phyloP scores from a whole-genome alignment of 2,797 vertebrate species.

The Margarornis squamiger region DNA sequence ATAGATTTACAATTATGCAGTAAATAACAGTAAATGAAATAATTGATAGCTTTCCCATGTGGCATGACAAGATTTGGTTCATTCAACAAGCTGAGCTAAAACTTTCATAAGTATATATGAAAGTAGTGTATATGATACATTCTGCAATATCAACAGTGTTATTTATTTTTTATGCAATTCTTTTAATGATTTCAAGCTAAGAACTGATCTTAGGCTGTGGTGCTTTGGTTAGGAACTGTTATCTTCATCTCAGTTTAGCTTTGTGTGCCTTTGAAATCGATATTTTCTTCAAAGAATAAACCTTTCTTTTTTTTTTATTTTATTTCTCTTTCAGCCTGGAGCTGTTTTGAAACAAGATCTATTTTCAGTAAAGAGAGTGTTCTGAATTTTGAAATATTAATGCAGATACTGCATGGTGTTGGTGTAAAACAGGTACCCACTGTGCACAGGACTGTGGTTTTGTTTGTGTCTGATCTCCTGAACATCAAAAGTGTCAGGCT shows the following conservation, averaged over 20 bases:
- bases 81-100: not conserved
- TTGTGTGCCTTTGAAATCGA: not conserved
- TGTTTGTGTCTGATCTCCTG: not conserved
- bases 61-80: not conserved
- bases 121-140: not conserved
- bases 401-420: not conserved
- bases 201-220: not conserved
- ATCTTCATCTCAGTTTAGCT: not conserved
- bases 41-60: not conserved
- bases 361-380: not conserved
- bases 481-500: not conserved
- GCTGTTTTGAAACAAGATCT: not conserved
- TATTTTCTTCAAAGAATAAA: not conserved
- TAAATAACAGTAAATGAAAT: not conserved
- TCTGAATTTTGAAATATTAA: not conserved
- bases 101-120: not conserved
- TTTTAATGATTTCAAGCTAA: not conserved
- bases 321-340: not conserved
- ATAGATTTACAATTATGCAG: not conserved
- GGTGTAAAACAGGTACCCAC: not conserved
- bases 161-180: not conserved
- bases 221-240: not conserved
- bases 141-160: not conserved
- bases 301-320: not conserved
- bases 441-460: not conserved